Conservation (phyloP, 2,888 invertebrate genomes). For the Steinernema scapterisci region DNA sequence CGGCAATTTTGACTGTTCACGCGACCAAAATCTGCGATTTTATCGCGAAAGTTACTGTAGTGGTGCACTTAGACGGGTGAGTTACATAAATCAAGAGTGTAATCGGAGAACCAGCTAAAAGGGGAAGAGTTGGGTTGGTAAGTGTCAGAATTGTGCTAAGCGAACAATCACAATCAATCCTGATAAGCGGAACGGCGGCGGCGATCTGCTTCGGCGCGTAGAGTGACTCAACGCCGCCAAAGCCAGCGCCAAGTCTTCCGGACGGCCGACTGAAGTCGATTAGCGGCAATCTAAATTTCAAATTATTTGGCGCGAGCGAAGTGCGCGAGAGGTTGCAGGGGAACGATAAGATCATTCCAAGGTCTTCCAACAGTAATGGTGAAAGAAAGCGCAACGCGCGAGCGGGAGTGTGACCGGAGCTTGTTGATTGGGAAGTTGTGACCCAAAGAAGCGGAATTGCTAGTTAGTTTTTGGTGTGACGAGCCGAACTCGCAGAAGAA, state of each 20-base stretch:
- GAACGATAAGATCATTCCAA: constrained; percentile 27
- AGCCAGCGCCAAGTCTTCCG: neutral
- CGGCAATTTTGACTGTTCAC: no score
- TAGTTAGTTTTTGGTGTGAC: neutral
- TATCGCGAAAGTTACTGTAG: neutral
- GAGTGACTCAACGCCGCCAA: constrained; percentile 7
- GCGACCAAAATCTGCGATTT: neutral
- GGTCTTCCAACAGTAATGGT: neutral
- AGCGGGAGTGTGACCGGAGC: constrained; percentile 14
- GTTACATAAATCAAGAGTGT: neutral
- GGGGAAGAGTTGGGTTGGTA: neutral
- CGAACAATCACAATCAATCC: neutral
- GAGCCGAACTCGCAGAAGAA: neutral
- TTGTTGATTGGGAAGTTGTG: neutral
- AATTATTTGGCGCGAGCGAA: neutral
- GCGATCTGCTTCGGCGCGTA: neutral
- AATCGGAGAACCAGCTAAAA: neutral
- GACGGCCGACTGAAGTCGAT: neutral
- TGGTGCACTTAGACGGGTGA: neutral
- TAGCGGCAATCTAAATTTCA: neutral
- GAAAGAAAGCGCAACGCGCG: neutral
- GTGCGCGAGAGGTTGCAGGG: constrained; percentile 25
- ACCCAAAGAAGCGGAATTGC: neutral
- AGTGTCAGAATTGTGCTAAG: neutral
- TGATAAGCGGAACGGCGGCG: constrained; percentile 3